Evolutionary conservation across 2,113 vertebrate species (phyloP).

Genomic region (Dipodomys spectabilis): DNA sequence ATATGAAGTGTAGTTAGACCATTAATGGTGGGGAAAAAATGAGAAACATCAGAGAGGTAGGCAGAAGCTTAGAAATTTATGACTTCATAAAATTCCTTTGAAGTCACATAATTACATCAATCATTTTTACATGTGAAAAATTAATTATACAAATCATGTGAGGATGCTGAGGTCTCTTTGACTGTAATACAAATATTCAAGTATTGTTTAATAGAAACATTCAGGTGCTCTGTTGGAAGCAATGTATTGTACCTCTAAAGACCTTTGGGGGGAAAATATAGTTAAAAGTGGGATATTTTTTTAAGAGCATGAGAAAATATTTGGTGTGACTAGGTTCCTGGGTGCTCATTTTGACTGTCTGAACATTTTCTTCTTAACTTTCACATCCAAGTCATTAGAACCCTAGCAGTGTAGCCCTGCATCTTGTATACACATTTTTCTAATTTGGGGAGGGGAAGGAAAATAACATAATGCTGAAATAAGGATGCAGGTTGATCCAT

Average conservation of each 20-base stretch:
- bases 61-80: conserved; percentile 5
- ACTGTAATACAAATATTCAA: not conserved
- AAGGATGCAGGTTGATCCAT: too few species aligned
- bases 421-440: not conserved
- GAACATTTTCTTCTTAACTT: not conserved
- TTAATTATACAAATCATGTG: not conserved
- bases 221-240: not conserved
- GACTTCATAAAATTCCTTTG: conserved; percentile 18
- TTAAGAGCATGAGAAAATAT: not conserved
- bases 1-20: not conserved
- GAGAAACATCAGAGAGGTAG: not conserved
- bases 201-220: not conserved
- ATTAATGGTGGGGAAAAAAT: conserved; percentile 3
- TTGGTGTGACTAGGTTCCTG: not conserved
- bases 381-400: not conserved
- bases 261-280: not conserved
- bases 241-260: not conserved
- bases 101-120: not conserved
- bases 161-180: not conserved
- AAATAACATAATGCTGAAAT: too few species aligned
- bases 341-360: not conserved
- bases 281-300: conserved; percentile 26
- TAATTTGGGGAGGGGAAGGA: too few species aligned
- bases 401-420: not conserved
- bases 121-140: conserved; percentile 18